Base-by-base conservation (phyloP, 2,113 vertebrate genomes). In the Astatoreochromis straeleni region DNA sequence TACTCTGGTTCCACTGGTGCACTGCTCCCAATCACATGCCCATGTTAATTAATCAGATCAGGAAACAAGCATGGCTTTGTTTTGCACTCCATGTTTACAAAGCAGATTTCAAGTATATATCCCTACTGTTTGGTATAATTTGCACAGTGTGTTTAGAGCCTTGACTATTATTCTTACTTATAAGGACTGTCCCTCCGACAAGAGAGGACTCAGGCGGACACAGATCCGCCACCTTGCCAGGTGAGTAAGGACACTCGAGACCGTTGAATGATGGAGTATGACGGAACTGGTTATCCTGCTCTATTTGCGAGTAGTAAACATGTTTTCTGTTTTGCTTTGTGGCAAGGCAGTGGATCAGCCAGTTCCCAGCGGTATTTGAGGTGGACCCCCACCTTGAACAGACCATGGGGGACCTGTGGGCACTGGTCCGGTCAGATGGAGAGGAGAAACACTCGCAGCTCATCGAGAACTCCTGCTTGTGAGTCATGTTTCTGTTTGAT, bases 311-410 rank as follows among this genome's bases (percentile, higher is more conserved):
- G 86, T 87, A 68, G 90, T 94, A 94, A 95, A 93, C 92, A 89
- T 93, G 73, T 88, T 88, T 84, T 89, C 21, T 89, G 78, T 91
- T 55, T n/a, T 86, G 82, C 87, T 87, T 40, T 5, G 29, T 85
- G 82, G 79, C n/a, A 94, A 98, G 97, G 94, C 97, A 97, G 90
- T 98, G 98, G 98, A 96, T 97, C 83, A 92, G 89, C 60, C 96
- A 96, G 85, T 97, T 97, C 90, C 97, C 97, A 1, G 96, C 96
- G 3, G 96, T 96, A 7, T 96, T 98, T 55, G 97, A 96, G 87
- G 95, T 96, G 10, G 97, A 98, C 80, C 96, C 96, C 47, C 93
- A 95, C 19, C 93, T 98, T 3, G 97, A 98, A 85, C 94, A 96
- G 85, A 96, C 95, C 33, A 97, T 98, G 93, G 94, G 95, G 14